Evolutionary conservation across 2,113 vertebrate species (phyloP), one percentile per base, ranked within the genome.

Genomic region (Ptychochromis oligacanthus): DNA sequence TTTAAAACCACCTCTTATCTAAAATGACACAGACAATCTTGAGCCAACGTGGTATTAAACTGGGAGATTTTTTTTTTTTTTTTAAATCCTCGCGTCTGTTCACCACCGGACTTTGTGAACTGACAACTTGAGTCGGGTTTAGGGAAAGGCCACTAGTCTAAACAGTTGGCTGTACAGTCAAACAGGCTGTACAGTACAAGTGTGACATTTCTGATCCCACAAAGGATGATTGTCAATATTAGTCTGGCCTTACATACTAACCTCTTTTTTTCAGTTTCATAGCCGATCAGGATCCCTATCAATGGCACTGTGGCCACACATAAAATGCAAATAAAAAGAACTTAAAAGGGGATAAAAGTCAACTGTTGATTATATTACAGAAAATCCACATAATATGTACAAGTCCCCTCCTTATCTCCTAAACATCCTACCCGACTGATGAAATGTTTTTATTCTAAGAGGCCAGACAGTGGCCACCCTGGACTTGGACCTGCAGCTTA

Each of bases 181-280:
- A 80, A 64, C 64, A 58, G 46, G 54, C 43, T 14, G 61, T 34
- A 65, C 78, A 78, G 20, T 54, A 54, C 49, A 60, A 64, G 76
- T 78, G 75, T 82, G 79, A 12, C 59, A 75, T 77, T 86, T 90
- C 36, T 82, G 49, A 90, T 85, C 81, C 65, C 55, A 82, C 86
- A 62, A 81, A 76, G 24, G 76, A 91, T 93, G 93, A 94, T 94
- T 95, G 93, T 94, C 92, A 87, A 72, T 85, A 90, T 86, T 80
- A 62, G 52, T 75, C 61, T 58, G 82, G 87, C 84, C 59, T 85
- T 22, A 76, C 61, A 59, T 2, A 6, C 5, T 36, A 70, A 54
- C 67, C 67, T 70, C 82, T 72, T 28, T 58, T 8, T 82, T 70
- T 67, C 55, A 40, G 59, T 77, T 81, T 87, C 38, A 36, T 6